phyloP scores from a whole-genome alignment of 1,140 invertebrate species.

The Diorhabda carinulata region DNA sequence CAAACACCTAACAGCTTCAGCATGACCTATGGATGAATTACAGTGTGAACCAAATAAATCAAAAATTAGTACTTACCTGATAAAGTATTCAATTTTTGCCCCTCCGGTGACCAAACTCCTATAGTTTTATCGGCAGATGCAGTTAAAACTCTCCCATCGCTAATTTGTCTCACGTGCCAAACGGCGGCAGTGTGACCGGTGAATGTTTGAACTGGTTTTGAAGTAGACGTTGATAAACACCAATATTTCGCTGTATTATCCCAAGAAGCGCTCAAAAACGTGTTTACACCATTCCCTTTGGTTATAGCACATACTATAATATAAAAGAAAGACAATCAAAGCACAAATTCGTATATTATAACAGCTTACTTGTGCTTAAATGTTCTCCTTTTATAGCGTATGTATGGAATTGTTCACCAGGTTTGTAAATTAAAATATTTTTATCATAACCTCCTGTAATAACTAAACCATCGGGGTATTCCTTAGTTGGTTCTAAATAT shows the following conservation, averaged over 20 bases:
- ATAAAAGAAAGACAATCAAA: slow-evolving; percentile 13
- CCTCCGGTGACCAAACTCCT: slow-evolving; percentile 70
- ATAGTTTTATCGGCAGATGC: slow-evolving; percentile 90
- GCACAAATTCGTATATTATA: not conserved
- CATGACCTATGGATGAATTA: slow-evolving; percentile 64
- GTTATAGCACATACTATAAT: slow-evolving; percentile 62
- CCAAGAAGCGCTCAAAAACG: slow-evolving; percentile 83
- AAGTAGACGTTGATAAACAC: slow-evolving; percentile 55
- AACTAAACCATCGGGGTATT: slow-evolving; percentile 72
- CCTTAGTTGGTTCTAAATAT: slow-evolving; percentile 64
- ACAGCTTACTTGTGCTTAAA: slow-evolving; percentile 61
- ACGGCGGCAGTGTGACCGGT: slow-evolving; percentile 82
- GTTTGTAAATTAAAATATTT: slow-evolving; percentile 72
- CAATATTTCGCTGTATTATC: slow-evolving; percentile 82
- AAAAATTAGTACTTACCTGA: slow-evolving; percentile 44
- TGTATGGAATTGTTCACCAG: slow-evolving; percentile 58
- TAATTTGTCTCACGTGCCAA: slow-evolving; percentile 74
- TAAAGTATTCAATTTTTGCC: slow-evolving; percentile 51
- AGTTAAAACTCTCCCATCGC: slow-evolving; percentile 66
- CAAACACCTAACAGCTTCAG: slow-evolving; percentile 84
- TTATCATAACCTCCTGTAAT: slow-evolving; percentile 87
- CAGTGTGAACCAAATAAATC: not conserved
- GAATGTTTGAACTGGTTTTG: slow-evolving; percentile 54
- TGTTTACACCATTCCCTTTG: slow-evolving; percentile 52
- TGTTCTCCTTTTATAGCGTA: slow-evolving; percentile 73